Evolutionary conservation across 2,797 vertebrate genomes (phyloP), one percentile per base, ranked within the genome.

Genomic region (Anableps anableps): DNA sequence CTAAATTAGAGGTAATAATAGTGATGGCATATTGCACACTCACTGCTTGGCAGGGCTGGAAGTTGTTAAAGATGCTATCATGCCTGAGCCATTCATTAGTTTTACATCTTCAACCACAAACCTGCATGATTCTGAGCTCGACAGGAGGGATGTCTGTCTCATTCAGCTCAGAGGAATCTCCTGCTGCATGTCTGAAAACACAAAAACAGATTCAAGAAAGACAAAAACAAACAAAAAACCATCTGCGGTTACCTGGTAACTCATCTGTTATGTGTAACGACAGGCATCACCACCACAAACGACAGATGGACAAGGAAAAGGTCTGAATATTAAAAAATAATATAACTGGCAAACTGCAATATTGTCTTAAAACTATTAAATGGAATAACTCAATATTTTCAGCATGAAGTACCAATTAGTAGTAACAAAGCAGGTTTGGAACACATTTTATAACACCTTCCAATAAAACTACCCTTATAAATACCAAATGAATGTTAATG

Each of bases 101-200:
- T 90, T 90, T 83, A 85, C 76, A 64, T 72, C 77, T 88, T 3
- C 0, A 14, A 80, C 50, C 83, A 73, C 83, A 86, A 81, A 85
- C 78, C 86, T 81, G 74, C 78, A 72, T 82, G 77, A 85, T 81
- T 78, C 71, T 48, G 36, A 47, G 75, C 21, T 14, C n/a, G 5
- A 79, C 43, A 73, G 80, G 76, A 85, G 79, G 84, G 86, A 88
- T 76, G 84, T 86, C 77, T 45, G 34, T 77, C 51, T 58, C 77
- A 41, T 13, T 36, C 36, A 13, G 72, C 19, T 53, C 68, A 1
- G 72, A 82, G 75, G 83, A 88, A 84, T 85, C 83, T 80, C 50
- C 79, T 50, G 45, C 72, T 10, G 68, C 78, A 76, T 80, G 79
- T 74, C 80, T 83, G 78, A 82, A 78, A 82, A 74, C 76, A 83